Evolutionary conservation across 2,888 invertebrate genomes (phyloP).

Genomic region (Phorcus lineatus): DNA sequence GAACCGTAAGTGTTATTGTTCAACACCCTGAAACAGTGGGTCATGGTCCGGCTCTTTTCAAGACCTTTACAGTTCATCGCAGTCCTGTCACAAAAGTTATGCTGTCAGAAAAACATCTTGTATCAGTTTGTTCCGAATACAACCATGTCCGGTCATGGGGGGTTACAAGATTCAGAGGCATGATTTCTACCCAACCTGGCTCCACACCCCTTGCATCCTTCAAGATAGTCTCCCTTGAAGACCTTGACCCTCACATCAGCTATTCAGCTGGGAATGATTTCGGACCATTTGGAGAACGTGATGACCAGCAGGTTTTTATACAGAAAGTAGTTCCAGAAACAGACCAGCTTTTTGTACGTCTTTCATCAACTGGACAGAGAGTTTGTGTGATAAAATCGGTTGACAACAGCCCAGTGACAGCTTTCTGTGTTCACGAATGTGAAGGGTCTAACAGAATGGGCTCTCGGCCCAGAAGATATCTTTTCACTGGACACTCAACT

Average conservation of each 20-base stretch:
- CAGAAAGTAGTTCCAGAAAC: conserved; percentile 98
- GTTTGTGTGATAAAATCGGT: conserved; percentile 96
- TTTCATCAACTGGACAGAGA: conserved; percentile 96
- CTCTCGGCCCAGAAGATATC: conserved; percentile 85
- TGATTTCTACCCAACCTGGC: conserved; percentile 99
- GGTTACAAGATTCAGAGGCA: conserved; percentile 96
- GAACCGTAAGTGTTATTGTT: conserved; percentile 96
- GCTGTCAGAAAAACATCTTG: conserved; percentile 94
- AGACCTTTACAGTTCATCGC: conserved; percentile 97
- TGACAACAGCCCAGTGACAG: conserved; percentile 93
- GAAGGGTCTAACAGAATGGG: conserved; percentile 96
- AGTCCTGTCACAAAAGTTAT: conserved; percentile 93
- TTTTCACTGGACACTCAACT: conserved; percentile 75
- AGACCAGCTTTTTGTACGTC: conserved; percentile 92
- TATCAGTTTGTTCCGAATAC: conserved; percentile 91
- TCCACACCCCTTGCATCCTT: conserved; percentile 98
- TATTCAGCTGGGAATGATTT: conserved; percentile 81
- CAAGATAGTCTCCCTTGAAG: conserved; percentile 91
- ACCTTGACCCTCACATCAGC: conserved; percentile 76
- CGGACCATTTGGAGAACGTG: conserved; percentile 97
- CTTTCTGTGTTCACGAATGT: conserved; percentile 97
- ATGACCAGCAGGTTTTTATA: conserved; percentile 97
- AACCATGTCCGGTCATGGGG: conserved; percentile 98
- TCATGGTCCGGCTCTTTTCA: conserved; percentile 97
- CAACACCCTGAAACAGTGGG: conserved; percentile 99